These are phyloP conservation scores for Nyctereutes procyonoides DNA, from an alignment of 2,113 vertebrate genomes.

Conservation along the genomic window DNA sequence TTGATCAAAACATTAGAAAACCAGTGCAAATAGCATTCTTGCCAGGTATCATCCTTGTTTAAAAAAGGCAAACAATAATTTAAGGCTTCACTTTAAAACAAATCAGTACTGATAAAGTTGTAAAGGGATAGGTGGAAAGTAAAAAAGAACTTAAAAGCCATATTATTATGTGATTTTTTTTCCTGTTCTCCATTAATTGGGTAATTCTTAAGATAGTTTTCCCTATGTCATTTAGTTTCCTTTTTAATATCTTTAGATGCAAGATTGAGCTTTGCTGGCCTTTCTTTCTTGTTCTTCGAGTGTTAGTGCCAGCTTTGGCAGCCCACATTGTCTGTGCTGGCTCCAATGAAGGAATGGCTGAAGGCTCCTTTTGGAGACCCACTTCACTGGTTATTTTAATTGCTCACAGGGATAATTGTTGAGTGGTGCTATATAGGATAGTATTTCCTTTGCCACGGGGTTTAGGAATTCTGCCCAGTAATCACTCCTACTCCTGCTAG, in stretches of 20 bases:
- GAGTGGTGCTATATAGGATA: constrained; percentile 50
- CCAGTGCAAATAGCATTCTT: constrained; percentile 1
- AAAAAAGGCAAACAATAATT: constrained; percentile 41
- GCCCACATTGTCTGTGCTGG: constrained; percentile 15
- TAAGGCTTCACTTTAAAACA: constrained; percentile 57
- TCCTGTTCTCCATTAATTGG: not conserved
- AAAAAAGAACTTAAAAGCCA: not conserved
- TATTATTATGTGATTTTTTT: constrained; percentile 11
- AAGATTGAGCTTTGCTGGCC: constrained; percentile 30
- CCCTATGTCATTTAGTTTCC: constrained; percentile 15
- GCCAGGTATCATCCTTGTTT: constrained; percentile 7
- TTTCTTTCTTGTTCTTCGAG: constrained; percentile 44
- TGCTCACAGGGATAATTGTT: constrained; percentile 69
- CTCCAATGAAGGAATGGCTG: constrained; percentile 36
- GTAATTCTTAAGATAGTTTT: constrained; percentile 52
- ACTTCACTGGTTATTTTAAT: constrained; percentile 69
- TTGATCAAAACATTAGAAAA: constrained; percentile 45
- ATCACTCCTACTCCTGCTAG: constrained; percentile 43
- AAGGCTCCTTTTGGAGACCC: constrained; percentile 64
- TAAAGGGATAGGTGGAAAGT: constrained; percentile 37
- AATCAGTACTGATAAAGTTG: constrained; percentile 53
- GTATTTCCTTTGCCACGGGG: constrained; percentile 52
- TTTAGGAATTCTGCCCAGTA: constrained; percentile 65
- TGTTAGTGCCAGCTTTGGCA: constrained; percentile 36
- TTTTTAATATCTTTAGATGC: constrained; percentile 58